Evolutionary conservation across 2,113 vertebrate species (phyloP), one percentile per base, ranked within the genome.

Genomic region (Phalacrocorax aristotelis): DNA sequence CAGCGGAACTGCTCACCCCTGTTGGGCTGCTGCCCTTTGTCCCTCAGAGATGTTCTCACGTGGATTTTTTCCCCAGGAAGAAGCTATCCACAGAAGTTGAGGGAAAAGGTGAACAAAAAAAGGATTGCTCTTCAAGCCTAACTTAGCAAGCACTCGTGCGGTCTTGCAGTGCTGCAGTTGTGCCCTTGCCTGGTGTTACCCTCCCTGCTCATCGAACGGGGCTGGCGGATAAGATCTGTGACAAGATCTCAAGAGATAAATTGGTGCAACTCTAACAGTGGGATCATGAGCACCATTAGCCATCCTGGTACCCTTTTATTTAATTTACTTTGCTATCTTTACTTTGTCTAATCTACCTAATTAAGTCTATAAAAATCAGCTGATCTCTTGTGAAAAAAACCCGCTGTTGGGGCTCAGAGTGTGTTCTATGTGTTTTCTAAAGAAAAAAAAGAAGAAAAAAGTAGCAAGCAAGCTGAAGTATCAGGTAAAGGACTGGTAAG

Each of bases 131-230:
- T 62, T 83, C 32, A 9, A 0, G 44, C 22, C 10, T 15, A 5
- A 16, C 14, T 40, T 19, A 22, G 34, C n/a, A 16, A 62, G 57
- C 10, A 5, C 52, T 46, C 0, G 2, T 25, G 36, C 1, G 8
- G n/a, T 46, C 18, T 68, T 3, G 0, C 62, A 3, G 49, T 26
- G 52, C 66, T 46, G 75, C n/a, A 6, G 44, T 13, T 48, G 22
- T 58, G 69, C 32, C 62, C 23, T 61, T 34, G 21, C n/a, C 16
- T 38, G 29, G 8, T 54, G 49, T 23, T 46, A 22, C 62, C 29
- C 40, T 89, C 62, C 26, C 22, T 18, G 20, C n/a, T 64, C 32
- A 34, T 68, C 5, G 9, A 34, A 6, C 8, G 3, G 5, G 11
- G 51, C 69, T 65, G 21, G 52, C 32, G 6, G 36, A 2, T 42